Base-by-base conservation (phyloP, 2,797 vertebrate genomes). In the Aselliscus stoliczkanus region DNA sequence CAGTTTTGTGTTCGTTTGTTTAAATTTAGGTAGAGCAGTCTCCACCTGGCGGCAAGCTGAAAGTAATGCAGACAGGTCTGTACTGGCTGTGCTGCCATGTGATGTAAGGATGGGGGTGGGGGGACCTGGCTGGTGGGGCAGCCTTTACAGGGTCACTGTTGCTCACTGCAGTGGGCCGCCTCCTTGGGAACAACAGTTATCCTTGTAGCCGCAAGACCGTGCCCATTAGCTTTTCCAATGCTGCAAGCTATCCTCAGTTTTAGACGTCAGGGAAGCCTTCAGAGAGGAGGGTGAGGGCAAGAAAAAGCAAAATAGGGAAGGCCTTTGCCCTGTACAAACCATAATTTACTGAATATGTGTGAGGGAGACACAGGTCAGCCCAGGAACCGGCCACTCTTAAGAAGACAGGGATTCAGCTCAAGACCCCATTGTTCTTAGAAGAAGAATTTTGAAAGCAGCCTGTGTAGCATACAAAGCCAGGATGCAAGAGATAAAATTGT, bases 51-150 rank as follows among this genome's bases (percentile, higher is more conserved):
- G 82, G 44, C 95, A 98, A 84, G 97, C 92, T 79, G 29, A 98
- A 97, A 96, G 27, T 12, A 2, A 21, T 29, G 85, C 97, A 96
- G 54, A 73, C 97, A 93, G 98, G 98, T 98, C 96, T 88, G 97
- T 21, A 76, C 92, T 42, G 25, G 0, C 25, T n/a, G 77, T 34
- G 5, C 0, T 25, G 77, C 2, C 93, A 52, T 50, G 4, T 31
- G 64, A 12, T 15, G 17, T 67, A 0, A 56, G 34, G 50, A n/a
- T n/a, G 67, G 39, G 20, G 39, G 21, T 1, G 0, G 29, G 21
- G 21, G 6, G 47, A n/a, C n/a, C n/a, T n/a, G 5, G 7, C 56
- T 64, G 12, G 0, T 18, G 7, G 42, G 20, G 29, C 21, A 34
- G 1, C 10, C n/a, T 58, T 77, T 65, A 27, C 37, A 37, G 8